These are phyloP conservation scores for Pterois miles DNA, from an alignment of 2,797 vertebrate species.

Conservation along the genomic window DNA sequence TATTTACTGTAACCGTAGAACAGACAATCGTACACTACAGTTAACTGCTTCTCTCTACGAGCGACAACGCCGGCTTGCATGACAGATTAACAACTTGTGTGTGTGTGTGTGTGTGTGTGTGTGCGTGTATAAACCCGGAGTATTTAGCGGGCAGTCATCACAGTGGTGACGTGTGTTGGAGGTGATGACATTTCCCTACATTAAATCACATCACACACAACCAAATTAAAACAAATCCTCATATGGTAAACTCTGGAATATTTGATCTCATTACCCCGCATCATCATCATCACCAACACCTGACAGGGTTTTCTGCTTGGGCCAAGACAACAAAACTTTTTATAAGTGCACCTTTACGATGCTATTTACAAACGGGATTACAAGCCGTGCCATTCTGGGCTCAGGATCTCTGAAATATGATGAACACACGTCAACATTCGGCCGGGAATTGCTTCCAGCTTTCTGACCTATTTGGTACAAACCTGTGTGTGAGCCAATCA, in stretches of 20 bases:
- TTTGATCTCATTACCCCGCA: constrained; percentile 46
- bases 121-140: neutral
- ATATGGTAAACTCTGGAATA: constrained; percentile 43
- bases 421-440: constrained; percentile 50
- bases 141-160: constrained; percentile 30
- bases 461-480: constrained; percentile 50
- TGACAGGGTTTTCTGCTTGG: constrained; percentile 24
- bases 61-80: constrained; percentile 19
- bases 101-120: constrained; percentile 20
- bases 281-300: constrained; percentile 33
- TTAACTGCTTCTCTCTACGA: constrained; percentile 46
- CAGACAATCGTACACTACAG: constrained; percentile 53
- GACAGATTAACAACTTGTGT: constrained; percentile 52
- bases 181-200: constrained; percentile 31
- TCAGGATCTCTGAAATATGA: constrained; percentile 56
- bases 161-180: constrained; percentile 32
- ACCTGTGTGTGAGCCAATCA: constrained; percentile 9
- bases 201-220: constrained; percentile 6
- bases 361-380: constrained; percentile 71
- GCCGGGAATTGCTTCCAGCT: constrained; percentile 66
- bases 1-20: constrained; percentile 56
- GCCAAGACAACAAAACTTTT: constrained; percentile 55
- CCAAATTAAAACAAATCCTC: neutral
- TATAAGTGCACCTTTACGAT: constrained; percentile 61
- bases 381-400: constrained; percentile 48